Evolutionary conservation across 2,888 invertebrate species (phyloP).

Genomic region (Minunthozetes semirufus): DNA sequence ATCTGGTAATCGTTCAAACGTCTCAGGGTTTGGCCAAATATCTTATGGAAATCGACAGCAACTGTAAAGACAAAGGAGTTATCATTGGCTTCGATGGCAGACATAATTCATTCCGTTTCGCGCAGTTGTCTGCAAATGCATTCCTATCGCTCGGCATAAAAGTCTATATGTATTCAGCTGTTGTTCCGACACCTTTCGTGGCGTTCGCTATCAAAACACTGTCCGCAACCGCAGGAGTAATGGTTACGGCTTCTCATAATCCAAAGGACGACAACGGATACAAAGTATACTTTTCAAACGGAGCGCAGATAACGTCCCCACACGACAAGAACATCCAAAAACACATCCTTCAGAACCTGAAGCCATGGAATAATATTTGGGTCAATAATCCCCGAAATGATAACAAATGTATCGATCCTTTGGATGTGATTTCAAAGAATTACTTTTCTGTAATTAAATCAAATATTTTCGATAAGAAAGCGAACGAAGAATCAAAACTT

Average conservation of each 20-base stretch:
- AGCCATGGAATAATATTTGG: slow-evolving; percentile 74
- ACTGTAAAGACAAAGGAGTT: slow-evolving; percentile 57
- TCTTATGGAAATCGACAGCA: slow-evolving; percentile 57
- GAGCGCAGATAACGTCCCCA: slow-evolving; percentile 85
- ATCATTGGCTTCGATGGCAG: slow-evolving; percentile 89
- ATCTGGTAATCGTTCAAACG: slow-evolving; percentile 84
- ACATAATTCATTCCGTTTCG: slow-evolving; percentile 72
- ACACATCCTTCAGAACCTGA: slow-evolving; percentile 64
- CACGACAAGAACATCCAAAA: slow-evolving; percentile 79
- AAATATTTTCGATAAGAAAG: slow-evolving; percentile 7
- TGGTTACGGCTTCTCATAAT: slow-evolving; percentile 94
- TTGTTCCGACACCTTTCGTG: slow-evolving; percentile 87
- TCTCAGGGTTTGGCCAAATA: slow-evolving; percentile 80
- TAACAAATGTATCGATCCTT: slow-evolving; percentile 49
- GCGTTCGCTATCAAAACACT: slow-evolving; percentile 72
- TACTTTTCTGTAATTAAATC: slow-evolving; percentile 31
- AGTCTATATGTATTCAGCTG: slow-evolving; percentile 70
- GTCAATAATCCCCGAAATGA: slow-evolving; percentile 50
- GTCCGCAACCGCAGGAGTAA: slow-evolving; percentile 64
- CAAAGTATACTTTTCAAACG: slow-evolving; percentile 93
- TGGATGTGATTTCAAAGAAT: slow-evolving; percentile 51
- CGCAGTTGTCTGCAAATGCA: slow-evolving; percentile 75
- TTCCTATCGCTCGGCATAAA: slow-evolving; percentile 67
- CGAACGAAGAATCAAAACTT: slow-evolving; percentile 48
- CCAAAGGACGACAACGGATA: slow-evolving; percentile 94